Percentiles rank a stretch among this genome's conserved stretches.
These are phyloP conservation scores for Lypha dubia DNA, from an alignment of 2,888 invertebrate species.

Conservation along the genomic window DNA sequence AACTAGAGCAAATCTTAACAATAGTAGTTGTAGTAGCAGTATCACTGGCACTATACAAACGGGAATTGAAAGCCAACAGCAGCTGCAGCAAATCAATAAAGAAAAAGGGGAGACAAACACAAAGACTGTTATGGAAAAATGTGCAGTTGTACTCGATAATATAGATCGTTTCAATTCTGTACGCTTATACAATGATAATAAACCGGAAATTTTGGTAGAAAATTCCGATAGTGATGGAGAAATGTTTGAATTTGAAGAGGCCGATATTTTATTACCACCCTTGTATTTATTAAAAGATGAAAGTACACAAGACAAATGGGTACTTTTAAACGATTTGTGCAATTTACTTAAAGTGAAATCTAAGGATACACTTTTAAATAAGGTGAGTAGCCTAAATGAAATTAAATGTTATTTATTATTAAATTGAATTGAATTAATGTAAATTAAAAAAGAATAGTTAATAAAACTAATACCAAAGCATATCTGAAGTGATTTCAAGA, in stretches of 20 bases:
- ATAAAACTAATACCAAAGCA: too few species aligned
- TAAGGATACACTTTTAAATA: slow-evolving; percentile 90
- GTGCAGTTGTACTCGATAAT: slow-evolving; percentile 76
- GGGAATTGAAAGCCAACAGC: slow-evolving; percentile 25
- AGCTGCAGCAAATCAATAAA: slow-evolving; percentile 70
- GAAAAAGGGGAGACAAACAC: slow-evolving; percentile 77
- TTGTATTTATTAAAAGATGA: slow-evolving; percentile 89
- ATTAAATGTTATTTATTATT: not conserved
- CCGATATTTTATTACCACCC: slow-evolving; percentile 91
- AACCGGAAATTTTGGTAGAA: slow-evolving; percentile 74
- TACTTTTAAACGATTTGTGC: slow-evolving; percentile 91
- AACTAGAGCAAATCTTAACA: slow-evolving; percentile 16
- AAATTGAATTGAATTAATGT: too few species aligned
- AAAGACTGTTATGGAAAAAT: slow-evolving; percentile 76
- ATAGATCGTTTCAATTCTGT: slow-evolving; percentile 75
- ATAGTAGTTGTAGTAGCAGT: slow-evolving; percentile 12
- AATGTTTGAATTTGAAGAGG: slow-evolving; percentile 91
- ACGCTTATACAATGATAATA: slow-evolving; percentile 72
- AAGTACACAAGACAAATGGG: slow-evolving; percentile 89
- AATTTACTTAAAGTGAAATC: slow-evolving; percentile 91
- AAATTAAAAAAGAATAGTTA: too few species aligned
- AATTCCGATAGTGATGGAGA: slow-evolving; percentile 82
- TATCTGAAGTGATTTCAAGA: too few species aligned
- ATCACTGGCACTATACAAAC: not conserved
- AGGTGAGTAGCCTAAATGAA: slow-evolving; percentile 81